phyloP scores from a whole-genome alignment of 2,113 vertebrate species.

The Prietella phreatophila region DNA sequence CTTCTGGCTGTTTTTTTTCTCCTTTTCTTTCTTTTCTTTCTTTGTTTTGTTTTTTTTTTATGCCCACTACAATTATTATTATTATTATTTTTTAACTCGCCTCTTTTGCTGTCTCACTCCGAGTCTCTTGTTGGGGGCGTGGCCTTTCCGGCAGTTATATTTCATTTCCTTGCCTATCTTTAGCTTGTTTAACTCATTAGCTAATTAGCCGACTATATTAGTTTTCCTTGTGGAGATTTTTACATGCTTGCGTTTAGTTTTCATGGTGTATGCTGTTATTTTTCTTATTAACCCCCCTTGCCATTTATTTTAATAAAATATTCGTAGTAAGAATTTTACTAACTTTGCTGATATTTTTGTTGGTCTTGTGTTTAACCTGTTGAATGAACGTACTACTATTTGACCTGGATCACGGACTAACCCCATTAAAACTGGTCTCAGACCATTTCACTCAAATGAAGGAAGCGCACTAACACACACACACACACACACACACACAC shows the following conservation, averaged over 20 bases:
- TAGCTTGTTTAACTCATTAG: slow-evolving; percentile 86
- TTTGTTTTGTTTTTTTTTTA: slow-evolving; percentile 56
- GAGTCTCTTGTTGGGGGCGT: slow-evolving; percentile 70
- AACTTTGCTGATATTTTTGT: slow-evolving; percentile 81
- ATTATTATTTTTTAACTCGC: slow-evolving; percentile 45
- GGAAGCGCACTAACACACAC: slow-evolving; percentile 40
- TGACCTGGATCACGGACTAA: slow-evolving; percentile 82
- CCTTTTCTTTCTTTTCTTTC: slow-evolving; percentile 54
- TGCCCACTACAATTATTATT: slow-evolving; percentile 61
- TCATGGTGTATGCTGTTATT: slow-evolving; percentile 85
- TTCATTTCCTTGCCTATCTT: slow-evolving; percentile 72
- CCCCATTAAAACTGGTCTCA: slow-evolving; percentile 75
- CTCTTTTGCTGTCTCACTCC: slow-evolving; percentile 54
- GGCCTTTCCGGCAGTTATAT: slow-evolving; percentile 72
- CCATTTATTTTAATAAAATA: slow-evolving; percentile 88
- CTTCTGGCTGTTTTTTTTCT: slow-evolving; percentile 62
- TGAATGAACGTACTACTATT: slow-evolving; percentile 77
- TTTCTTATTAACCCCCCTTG: slow-evolving; percentile 79
- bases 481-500: slow-evolving; percentile 13
- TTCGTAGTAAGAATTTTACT: slow-evolving; percentile 87
- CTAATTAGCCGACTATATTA: slow-evolving; percentile 79
- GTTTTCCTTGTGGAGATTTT: slow-evolving; percentile 80
- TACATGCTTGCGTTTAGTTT: slow-evolving; percentile 85
- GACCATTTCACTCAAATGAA: slow-evolving; percentile 58
- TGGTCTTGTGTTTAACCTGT: slow-evolving; percentile 81